A percentile compares a stretch with the other conserved stretches of the same genome.
Evolutionary conservation across 2,797 vertebrate species (phyloP).

Genomic region (Ptychadena robeensis): DNA sequence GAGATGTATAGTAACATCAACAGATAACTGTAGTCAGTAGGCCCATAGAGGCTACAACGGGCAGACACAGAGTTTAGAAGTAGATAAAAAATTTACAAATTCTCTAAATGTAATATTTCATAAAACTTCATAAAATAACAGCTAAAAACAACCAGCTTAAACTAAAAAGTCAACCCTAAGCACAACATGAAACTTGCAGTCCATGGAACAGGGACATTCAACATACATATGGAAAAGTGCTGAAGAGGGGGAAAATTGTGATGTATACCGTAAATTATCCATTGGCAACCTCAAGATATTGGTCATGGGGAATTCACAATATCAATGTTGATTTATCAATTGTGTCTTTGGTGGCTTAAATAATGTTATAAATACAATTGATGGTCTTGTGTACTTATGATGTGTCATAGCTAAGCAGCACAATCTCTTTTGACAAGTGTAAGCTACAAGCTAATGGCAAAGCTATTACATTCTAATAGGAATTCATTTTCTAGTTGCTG

Average conservation of each 20-base stretch:
- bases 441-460: constrained; percentile 45
- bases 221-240: neutral
- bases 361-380: neutral
- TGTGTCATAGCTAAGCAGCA: constrained; percentile 17
- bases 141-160: too few species aligned
- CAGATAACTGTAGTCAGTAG: too few species aligned
- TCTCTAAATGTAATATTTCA: too few species aligned
- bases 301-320: neutral
- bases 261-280: neutral
- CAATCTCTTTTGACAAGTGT: constrained; percentile 40
- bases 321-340: neutral
- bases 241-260: too few species aligned
- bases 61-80: too few species aligned
- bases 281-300: neutral
- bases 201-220: neutral
- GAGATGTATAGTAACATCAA: too few species aligned
- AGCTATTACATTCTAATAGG: constrained; percentile 33
- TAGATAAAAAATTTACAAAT: too few species aligned
- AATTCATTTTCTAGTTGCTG: constrained; percentile 21
- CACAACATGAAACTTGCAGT: too few species aligned
- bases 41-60: too few species aligned
- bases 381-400: constrained; percentile 13
- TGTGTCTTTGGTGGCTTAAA: neutral
- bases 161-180: too few species aligned
- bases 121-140: too few species aligned